Percentiles rank a stretch among this genome's conserved stretches.
phyloP scores from a whole-genome alignment of 2,113 vertebrate species.

The Lepus timidus region DNA sequence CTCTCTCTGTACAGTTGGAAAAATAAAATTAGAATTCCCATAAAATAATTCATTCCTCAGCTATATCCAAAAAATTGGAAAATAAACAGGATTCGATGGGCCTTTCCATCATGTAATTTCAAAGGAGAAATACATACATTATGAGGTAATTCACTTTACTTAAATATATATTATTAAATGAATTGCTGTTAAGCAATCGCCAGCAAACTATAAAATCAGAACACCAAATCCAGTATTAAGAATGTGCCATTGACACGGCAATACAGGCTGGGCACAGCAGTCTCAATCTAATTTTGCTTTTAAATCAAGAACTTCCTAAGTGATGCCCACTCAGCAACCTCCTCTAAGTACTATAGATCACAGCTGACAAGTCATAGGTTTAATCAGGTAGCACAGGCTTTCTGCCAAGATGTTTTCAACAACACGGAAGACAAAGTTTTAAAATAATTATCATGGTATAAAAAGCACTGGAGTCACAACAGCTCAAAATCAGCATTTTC shows the following conservation, averaged over 20 bases:
- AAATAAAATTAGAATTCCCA: constrained; percentile 62
- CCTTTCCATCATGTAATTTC: constrained; percentile 62
- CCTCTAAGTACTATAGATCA: constrained; percentile 83
- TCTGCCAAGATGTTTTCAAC: constrained; percentile 86
- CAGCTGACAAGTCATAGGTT: constrained; percentile 88
- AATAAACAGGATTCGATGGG: constrained; percentile 65
- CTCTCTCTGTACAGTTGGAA: constrained; percentile 27
- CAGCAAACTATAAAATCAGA: constrained; percentile 60
- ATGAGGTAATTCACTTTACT: constrained; percentile 63
- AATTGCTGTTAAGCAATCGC: constrained; percentile 48
- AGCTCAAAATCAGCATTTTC: constrained; percentile 85
- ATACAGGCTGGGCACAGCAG: constrained; percentile 54
- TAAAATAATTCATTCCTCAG: constrained; percentile 50
- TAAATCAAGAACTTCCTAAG: constrained; percentile 79
- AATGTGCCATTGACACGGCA: constrained; percentile 24
- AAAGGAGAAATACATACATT: constrained; percentile 60
- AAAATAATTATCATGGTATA: constrained; percentile 86
- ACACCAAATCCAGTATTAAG: constrained; percentile 55
- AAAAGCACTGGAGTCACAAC: constrained; percentile 82
- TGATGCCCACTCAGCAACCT: constrained; percentile 85
- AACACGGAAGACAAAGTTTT: constrained; percentile 83
- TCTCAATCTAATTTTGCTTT: constrained; percentile 83
- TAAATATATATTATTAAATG: constrained; percentile 65
- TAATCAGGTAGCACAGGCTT: constrained; percentile 87
- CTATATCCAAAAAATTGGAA: constrained; percentile 58